phyloP scores from a whole-genome alignment of 2,797 vertebrate species.

The Tokudaia muenninki region DNA sequence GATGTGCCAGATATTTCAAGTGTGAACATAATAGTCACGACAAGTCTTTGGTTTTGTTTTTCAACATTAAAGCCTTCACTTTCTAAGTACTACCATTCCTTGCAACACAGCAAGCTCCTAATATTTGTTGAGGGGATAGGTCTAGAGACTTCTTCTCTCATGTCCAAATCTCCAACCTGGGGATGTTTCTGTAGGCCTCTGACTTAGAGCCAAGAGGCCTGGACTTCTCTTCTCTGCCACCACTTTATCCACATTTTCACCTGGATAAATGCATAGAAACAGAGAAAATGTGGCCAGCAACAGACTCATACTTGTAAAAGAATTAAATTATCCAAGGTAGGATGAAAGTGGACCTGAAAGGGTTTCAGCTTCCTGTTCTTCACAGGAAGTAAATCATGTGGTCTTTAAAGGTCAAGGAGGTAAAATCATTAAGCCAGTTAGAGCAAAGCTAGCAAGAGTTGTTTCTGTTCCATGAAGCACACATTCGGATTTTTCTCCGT shows the following conservation, averaged over 20 bases:
- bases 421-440: slow-evolving; percentile 39
- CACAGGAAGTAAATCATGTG: slow-evolving; percentile 1
- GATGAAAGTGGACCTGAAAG: slow-evolving; percentile 58
- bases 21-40: not conserved
- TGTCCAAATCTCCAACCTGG: slow-evolving; percentile 70
- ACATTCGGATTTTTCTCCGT: not conserved
- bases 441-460: slow-evolving; percentile 51
- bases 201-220: slow-evolving; percentile 71
- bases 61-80: slow-evolving; percentile 55
- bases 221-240: slow-evolving; percentile 73
- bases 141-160: slow-evolving; percentile 60
- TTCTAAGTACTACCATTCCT: slow-evolving; percentile 35
- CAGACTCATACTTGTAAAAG: slow-evolving; percentile 59
- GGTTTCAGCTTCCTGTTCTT: slow-evolving; percentile 47
- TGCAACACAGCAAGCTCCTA: slow-evolving; percentile 33
- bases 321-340: slow-evolving; percentile 63
- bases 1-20: slow-evolving; percentile 24
- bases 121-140: slow-evolving; percentile 50
- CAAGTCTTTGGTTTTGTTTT: not conserved
- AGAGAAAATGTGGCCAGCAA: slow-evolving; percentile 63
- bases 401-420: slow-evolving; percentile 51
- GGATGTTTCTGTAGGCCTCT: slow-evolving; percentile 75
- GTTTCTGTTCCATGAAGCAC: slow-evolving; percentile 14
- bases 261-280: slow-evolving; percentile 72
- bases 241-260: slow-evolving; percentile 76